These are phyloP conservation scores for Thermophis baileyi DNA, from an alignment of 2,113 vertebrate genomes.

Conservation along the genomic window DNA sequence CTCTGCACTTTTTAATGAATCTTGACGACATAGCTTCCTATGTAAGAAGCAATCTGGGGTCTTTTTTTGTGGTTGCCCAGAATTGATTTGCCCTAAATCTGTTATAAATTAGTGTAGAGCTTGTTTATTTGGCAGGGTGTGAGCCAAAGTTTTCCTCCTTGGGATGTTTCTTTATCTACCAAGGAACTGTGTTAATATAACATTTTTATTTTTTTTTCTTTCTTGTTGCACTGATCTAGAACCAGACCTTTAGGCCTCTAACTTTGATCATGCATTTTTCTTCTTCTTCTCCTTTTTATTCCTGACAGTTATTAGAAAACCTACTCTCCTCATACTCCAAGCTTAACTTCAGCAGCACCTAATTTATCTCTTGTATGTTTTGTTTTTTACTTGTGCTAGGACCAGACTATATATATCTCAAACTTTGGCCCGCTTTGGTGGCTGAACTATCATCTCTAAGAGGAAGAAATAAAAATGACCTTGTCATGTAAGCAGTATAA, in stretches of 20 bases:
- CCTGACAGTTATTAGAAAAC: background rate
- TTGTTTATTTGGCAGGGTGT: background rate
- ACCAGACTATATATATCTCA: background rate
- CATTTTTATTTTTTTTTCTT: background rate
- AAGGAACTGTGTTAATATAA: background rate
- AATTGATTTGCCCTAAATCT: background rate
- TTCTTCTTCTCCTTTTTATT: background rate
- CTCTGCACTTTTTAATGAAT: background rate
- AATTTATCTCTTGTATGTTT: background rate
- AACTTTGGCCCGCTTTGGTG: too few relatives aligned
- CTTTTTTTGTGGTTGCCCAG: background rate
- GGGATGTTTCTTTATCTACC: background rate
- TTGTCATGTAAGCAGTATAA: background rate
- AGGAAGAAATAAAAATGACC: background rate
- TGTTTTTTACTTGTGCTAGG: background rate
- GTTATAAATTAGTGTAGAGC: background rate
- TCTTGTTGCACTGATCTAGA: background rate
- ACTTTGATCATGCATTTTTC: background rate
- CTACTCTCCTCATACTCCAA: background rate
- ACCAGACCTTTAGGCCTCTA: background rate
- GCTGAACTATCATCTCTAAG: background rate
- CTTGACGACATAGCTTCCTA: background rate
- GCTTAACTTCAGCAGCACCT: background rate
- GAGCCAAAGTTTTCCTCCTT: background rate
- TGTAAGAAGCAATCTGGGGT: background rate